A percentile compares a stretch with the other conserved stretches of the same genome.
These are phyloP conservation scores for Megaceryle maxima DNA, from an alignment of 2,113 vertebrate species.

Conservation along the genomic window DNA sequence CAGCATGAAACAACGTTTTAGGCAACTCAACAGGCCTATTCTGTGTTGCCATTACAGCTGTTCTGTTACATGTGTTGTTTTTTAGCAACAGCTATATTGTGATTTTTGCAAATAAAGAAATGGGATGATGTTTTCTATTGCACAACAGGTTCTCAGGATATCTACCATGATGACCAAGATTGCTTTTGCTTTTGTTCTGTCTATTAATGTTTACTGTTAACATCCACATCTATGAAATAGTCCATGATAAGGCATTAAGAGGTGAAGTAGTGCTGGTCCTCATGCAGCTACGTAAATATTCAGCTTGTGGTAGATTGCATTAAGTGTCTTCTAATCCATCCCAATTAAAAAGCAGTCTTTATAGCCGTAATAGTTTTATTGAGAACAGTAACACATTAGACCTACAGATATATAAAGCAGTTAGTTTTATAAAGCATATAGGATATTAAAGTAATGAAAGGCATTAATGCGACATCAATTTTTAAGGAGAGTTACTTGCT, in stretches of 20 bases:
- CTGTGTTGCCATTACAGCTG: background rate
- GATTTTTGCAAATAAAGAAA: background rate
- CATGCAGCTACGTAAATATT: background rate
- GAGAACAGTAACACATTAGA: constrained; percentile 35
- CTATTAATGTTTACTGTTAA: background rate
- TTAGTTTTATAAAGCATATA: constrained; percentile 64
- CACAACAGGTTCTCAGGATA: background rate
- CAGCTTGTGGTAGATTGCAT: background rate
- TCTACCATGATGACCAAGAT: background rate
- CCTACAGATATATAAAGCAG: constrained; percentile 44
- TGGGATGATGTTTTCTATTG: background rate
- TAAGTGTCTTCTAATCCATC: background rate
- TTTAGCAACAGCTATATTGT: background rate
- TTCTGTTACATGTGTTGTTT: background rate
- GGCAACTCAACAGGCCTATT: background rate
- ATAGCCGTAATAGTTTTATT: constrained; percentile 57
- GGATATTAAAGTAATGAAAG: constrained; percentile 54
- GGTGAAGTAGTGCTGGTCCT: background rate
- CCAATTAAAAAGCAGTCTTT: constrained; percentile 55
- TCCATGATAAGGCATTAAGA: background rate
- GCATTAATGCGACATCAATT: constrained; percentile 51
- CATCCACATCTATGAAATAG: rapidly evolving
- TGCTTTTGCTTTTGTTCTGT: background rate
- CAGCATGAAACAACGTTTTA: background rate
- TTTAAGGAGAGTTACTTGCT: constrained; percentile 52